phyloP scores from a whole-genome alignment of 2,113 vertebrate species.

The Tyto alba region DNA sequence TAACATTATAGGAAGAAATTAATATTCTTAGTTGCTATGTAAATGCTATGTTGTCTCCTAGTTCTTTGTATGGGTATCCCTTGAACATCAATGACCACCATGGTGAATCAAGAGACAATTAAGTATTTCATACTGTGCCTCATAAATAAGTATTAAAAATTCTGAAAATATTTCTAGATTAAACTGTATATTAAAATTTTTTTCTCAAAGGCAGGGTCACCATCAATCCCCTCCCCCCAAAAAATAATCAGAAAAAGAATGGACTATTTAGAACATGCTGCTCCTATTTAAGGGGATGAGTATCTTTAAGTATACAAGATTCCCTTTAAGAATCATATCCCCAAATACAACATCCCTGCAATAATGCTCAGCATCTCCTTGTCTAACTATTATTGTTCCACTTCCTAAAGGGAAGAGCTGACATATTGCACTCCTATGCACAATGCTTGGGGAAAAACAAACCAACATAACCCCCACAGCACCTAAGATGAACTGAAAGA shows the following conservation, averaged over 20 bases:
- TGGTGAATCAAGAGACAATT: neutral
- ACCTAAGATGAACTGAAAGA: neutral
- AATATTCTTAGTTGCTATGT: neutral
- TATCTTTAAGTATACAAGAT: no score
- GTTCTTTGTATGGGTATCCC: neutral
- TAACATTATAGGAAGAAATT: neutral
- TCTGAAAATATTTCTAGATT: neutral
- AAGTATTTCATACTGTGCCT: neutral
- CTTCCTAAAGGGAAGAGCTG: neutral
- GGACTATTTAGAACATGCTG: neutral
- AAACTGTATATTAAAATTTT: neutral
- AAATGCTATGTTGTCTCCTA: neutral
- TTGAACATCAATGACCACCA: neutral
- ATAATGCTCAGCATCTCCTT: neutral
- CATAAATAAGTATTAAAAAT: neutral
- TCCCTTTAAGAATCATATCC: neutral
- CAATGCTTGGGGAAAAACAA: neutral
- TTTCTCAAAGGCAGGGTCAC: neutral
- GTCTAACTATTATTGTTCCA: neutral
- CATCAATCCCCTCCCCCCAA: accelerated
- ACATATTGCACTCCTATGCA: neutral
- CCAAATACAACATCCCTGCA: neutral
- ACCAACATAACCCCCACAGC: neutral
- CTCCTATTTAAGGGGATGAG: neutral
- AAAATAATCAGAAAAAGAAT: neutral